phyloP scores from a whole-genome alignment of 2,888 invertebrate genomes.

The Drepanosiphum platanoidis region DNA sequence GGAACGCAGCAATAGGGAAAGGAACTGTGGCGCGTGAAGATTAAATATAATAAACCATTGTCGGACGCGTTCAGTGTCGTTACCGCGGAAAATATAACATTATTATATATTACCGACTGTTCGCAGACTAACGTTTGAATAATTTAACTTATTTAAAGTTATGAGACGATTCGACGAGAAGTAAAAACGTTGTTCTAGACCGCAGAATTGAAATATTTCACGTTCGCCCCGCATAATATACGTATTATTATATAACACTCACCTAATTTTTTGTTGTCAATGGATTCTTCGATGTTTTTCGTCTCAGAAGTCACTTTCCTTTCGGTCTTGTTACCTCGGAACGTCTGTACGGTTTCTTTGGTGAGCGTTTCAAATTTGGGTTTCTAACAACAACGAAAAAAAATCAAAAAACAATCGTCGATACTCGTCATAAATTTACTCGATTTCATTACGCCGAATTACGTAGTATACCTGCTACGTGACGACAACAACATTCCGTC shows the following conservation, averaged over 20 bases:
- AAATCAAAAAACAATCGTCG: background rate
- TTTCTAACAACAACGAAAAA: constrained; percentile 67
- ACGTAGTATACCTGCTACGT: no score
- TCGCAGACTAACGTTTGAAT: background rate
- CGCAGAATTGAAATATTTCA: background rate
- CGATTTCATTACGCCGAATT: no score
- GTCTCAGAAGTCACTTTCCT: constrained; percentile 73
- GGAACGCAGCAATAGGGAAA: constrained; percentile 24
- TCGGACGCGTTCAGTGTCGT: constrained; percentile 15
- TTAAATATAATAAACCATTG: constrained; percentile 42
- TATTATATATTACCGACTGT: background rate
- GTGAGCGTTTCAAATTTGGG: constrained; percentile 75
- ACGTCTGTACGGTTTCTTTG: constrained; percentile 75
- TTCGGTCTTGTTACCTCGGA: constrained; percentile 73
- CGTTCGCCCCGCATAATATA: background rate
- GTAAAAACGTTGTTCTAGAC: no score
- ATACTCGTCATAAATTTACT: background rate
- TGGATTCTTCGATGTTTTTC: constrained; percentile 67
- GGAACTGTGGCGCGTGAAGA: constrained; percentile 40
- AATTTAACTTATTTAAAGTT: no score
- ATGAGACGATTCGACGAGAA: background rate
- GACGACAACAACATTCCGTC: no score
- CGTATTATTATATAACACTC: no score
- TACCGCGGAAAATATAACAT: background rate
- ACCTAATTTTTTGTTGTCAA: constrained; percentile 47